A percentile compares a stretch with the other conserved stretches of the same genome.
phyloP scores from a whole-genome alignment of 2,113 vertebrate genomes.

The Strigops habroptila region DNA sequence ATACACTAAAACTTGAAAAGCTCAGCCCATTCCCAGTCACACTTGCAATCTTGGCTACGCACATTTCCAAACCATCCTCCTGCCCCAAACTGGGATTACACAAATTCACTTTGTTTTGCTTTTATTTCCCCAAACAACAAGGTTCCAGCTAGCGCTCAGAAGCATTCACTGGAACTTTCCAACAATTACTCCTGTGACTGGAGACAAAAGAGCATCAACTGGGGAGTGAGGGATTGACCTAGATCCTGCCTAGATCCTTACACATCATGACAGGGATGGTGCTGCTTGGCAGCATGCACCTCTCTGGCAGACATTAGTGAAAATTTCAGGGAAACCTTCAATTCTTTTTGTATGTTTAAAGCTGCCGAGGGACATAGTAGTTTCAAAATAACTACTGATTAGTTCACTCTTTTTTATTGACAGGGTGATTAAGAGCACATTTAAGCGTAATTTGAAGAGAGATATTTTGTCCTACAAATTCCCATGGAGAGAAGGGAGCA shows the following conservation, averaged over 20 bases:
- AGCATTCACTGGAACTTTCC: neutral
- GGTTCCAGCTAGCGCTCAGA: neutral
- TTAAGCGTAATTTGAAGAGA: neutral
- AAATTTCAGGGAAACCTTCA: neutral
- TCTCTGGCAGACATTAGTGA: neutral
- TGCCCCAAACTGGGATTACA: neutral
- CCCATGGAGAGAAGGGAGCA: neutral
- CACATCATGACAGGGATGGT: neutral
- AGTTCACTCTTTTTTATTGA: neutral
- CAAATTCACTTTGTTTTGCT: neutral
- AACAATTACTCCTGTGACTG: neutral
- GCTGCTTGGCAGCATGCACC: neutral
- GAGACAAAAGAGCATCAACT: neutral
- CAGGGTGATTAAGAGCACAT: neutral
- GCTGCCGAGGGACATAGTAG: neutral
- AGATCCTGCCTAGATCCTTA: neutral
- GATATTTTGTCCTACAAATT: neutral
- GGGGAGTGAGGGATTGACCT: neutral
- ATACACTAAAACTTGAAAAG: neutral
- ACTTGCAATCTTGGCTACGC: neutral
- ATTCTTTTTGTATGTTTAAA: neutral
- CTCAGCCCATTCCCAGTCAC: neutral
- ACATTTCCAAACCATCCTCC: neutral
- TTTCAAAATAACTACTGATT: neutral
- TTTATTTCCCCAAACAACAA: neutral